These are phyloP conservation scores for Sarcophaga carnaria DNA, from an alignment of 2,888 invertebrate genomes.

Conservation along the genomic window DNA sequence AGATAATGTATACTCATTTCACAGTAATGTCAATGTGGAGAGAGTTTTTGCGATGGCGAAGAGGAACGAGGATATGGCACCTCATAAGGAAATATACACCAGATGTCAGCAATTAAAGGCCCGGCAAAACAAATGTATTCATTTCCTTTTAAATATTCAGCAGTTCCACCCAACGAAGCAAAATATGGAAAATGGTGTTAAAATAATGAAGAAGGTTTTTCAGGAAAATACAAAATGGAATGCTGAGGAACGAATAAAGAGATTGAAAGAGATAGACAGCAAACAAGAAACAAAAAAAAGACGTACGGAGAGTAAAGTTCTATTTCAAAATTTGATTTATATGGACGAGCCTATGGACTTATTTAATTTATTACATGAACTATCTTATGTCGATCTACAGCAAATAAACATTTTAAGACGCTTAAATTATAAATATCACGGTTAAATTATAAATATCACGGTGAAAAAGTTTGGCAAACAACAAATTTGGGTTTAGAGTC, in stretches of 20 bases:
- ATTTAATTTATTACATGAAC: constrained; percentile 35
- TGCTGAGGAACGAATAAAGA: constrained; percentile 31
- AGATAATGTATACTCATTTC: too few relatives aligned
- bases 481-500: too few relatives aligned
- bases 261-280: neutral
- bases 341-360: constrained; percentile 13
- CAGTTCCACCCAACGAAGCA: constrained; percentile 10
- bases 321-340: neutral
- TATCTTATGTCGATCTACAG: constrained; percentile 18
- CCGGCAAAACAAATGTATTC: constrained; percentile 24
- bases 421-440: too few relatives aligned
- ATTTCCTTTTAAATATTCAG: constrained; percentile 8
- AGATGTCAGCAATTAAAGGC: constrained; percentile 8
- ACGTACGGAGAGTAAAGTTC: neutral
- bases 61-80: neutral
- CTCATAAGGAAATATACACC: neutral
- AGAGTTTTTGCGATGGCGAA: constrained; percentile 17
- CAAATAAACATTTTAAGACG: neutral
- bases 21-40: neutral
- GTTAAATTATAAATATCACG: too few relatives aligned
- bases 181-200: constrained; percentile 11
- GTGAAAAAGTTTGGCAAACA: too few relatives aligned
- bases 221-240: neutral
- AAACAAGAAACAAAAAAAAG: constrained; percentile 21
- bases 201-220: constrained; percentile 19